These are phyloP conservation scores for Asarcornis scutulata DNA, from an alignment of 2,113 vertebrate genomes.

Conservation along the genomic window DNA sequence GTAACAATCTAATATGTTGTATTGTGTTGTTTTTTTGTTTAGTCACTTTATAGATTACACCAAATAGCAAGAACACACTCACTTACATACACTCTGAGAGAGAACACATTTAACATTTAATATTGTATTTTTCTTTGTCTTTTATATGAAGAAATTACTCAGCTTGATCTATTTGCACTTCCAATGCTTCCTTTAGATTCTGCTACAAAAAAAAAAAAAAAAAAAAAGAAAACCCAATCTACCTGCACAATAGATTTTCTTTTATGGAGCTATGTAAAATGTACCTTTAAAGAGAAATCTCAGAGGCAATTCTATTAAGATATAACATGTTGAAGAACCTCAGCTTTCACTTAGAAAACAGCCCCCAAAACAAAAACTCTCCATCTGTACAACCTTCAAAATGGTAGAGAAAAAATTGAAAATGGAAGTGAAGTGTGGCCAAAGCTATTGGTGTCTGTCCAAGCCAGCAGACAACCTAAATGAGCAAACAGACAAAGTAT, in stretches of 20 bases:
- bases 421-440: not conserved
- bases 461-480: not conserved
- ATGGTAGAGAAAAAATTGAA: not conserved
- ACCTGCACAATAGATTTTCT: not conserved
- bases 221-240: not conserved
- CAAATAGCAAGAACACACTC: not conserved
- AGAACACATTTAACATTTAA: not conserved
- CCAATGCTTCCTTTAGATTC: not conserved
- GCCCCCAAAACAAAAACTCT: not conserved
- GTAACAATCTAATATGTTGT: accelerated
- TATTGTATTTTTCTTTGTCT: not conserved
- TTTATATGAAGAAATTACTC: not conserved
- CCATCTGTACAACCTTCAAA: not conserved
- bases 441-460: not conserved
- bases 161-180: not conserved
- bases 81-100: not conserved
- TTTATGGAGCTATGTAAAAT: not conserved
- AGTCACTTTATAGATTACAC: not conserved
- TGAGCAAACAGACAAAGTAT: not conserved
- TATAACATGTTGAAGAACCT: not conserved
- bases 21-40: not conserved
- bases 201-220: not conserved
- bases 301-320: not conserved
- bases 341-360: not conserved
- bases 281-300: not conserved